Evolutionary conservation across 1,140 invertebrate genomes (phyloP), one percentile per base, ranked within the genome.

Genomic region (Belonocnema kinseyi): DNA sequence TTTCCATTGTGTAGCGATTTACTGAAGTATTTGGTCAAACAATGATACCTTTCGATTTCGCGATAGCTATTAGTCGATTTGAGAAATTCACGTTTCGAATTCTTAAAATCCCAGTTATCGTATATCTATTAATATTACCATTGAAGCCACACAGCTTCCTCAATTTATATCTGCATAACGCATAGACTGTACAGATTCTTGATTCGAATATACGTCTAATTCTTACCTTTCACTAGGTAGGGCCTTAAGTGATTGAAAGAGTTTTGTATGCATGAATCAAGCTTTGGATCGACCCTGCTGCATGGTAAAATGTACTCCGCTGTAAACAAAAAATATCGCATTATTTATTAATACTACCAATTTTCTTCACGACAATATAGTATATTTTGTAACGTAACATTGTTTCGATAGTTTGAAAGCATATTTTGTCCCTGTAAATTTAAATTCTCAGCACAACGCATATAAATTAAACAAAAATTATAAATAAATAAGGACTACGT

Each of bases 261-360:
- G 71, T 91, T 91, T 85, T 93, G 93, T 79, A 96, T 94, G 84
- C 95, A 96, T 3, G 82, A 80, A 82, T 96, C 95, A 70, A 96
- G 82, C 51, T 93, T 88, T 2, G 94, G 94, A 87, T 96, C 95
- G 46, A 91, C 91, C 83, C 93, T 93, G 70, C 90, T 93, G 88
- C 95, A 96, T 10, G 95, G 94, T 74, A 94, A 78, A 80, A 96
- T 94, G 85, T 95, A 96, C 80, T 95, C 95, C 74, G 95, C 95
- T 96, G 92, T 14, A 94, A 93, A 87, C 82, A 80, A 83, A 56
- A 56, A 19, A 21, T 56, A 21, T 19, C 19, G 12, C 7, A 11
- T 12, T 19, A 56, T 21, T 19, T 21, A 19, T 56, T 56, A 56
- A 56, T 56, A 2, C 54, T 19, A 11, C 17, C 12, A 4, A 12